phyloP scores from a whole-genome alignment of 2,797 vertebrate species.

The Malurus splendens region DNA sequence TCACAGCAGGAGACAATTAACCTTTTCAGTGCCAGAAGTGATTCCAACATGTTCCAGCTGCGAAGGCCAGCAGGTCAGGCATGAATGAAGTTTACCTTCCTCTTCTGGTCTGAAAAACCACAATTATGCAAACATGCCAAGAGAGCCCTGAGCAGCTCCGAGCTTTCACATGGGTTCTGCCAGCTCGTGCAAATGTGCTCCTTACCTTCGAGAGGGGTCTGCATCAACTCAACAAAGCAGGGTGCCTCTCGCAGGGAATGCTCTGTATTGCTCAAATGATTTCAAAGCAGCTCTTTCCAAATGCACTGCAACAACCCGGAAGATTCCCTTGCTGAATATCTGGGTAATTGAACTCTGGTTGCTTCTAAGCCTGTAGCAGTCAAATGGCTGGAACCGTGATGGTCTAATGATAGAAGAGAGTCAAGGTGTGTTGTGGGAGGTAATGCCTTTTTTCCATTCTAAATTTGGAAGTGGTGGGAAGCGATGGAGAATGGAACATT shows the following conservation, averaged over 20 bases:
- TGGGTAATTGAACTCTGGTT: background rate
- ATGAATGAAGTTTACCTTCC: constrained; percentile 71
- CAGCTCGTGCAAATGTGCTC: background rate
- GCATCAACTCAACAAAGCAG: background rate
- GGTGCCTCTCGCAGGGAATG: background rate
- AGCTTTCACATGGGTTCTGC: background rate
- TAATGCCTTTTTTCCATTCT: constrained; percentile 1
- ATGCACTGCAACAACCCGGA: background rate
- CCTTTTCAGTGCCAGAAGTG: constrained; percentile 72
- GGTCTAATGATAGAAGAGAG: background rate
- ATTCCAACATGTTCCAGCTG: constrained; percentile 72
- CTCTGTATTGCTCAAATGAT: background rate
- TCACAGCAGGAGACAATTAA: constrained; percentile 81
- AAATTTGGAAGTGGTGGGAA: background rate
- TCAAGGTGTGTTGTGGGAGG: background rate
- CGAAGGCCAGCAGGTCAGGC: constrained; percentile 75
- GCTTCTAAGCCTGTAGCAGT: background rate
- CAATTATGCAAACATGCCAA: constrained; percentile 56
- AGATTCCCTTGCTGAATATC: background rate
- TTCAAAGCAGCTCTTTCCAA: background rate
- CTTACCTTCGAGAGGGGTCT: background rate
- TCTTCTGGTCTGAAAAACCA: constrained; percentile 58
- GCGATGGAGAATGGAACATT: background rate
- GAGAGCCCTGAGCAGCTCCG: constrained; percentile 43
- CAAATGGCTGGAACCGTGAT: background rate